Evolutionary conservation across 2,797 vertebrate genomes (phyloP), one percentile per base, ranked within the genome.

Genomic region (Premnoplex brunnescens): DNA sequence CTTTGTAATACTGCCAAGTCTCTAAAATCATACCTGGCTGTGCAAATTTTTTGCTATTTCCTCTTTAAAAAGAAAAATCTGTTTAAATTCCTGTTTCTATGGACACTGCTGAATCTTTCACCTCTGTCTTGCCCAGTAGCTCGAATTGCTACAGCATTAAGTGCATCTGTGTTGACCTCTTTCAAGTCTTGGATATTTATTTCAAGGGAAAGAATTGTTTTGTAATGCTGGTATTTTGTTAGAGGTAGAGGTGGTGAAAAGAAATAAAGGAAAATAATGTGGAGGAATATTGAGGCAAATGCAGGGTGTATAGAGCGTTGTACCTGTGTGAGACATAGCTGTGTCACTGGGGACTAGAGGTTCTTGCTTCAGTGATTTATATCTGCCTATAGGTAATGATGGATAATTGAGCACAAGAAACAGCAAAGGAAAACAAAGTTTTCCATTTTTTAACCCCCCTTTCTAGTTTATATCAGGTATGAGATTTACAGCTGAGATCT

Each of bases 401-500:
- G 60, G 64, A 80, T 54, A 88, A 93, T 9, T 88, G 27, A 75
- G 62, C 41, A 48, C 41, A 73, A 67, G 44, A 89, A 79, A 69
- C 41, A 58, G 41, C 32, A 63, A 88, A 66, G 10, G 51, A 39
- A 46, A 72, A 48, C 10, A 43, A 44, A 10, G 16, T 15, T 75
- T 59, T 37, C 36, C 0, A 1, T 16, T 54, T 52, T 85, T 72
- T 12, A 56, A 60, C 51, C 52, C 7, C 4, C 32, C 37, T 82
- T 67, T 64, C 52, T 66, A 44, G 34, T 55, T 82, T 36, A 7
- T 64, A 88, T 81, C 69, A 86, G 52, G 5, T 32, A 30, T 67
- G 34, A 96, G 88, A 89, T 91, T 85, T 92, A 63, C 94, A 79
- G 76, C 59, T 5, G 51, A 76, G 56, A 84, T 43, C 60, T 49